Evolutionary conservation across 2,888 invertebrate species (phyloP).

Genomic region (Camptogramma bilineatum): DNA sequence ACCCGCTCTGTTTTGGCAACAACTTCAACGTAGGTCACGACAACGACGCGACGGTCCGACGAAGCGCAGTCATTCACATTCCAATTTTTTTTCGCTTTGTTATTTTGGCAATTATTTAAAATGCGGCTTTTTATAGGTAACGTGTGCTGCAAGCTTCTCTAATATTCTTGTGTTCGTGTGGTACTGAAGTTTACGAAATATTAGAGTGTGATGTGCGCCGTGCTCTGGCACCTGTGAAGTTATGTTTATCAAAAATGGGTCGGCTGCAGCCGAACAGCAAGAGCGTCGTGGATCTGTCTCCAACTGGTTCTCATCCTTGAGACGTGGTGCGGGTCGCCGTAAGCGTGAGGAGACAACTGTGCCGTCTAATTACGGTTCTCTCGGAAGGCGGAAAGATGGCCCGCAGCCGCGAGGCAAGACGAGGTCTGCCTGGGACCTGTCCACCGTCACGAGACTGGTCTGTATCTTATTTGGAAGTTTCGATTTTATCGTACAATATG

Average conservation of each 20-base stretch:
- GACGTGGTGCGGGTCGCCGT: constrained; percentile 84
- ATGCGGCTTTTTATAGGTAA: constrained; percentile 71
- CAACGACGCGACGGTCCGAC: constrained; percentile 49
- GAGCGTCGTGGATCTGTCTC: constrained; percentile 89
- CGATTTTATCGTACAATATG: constrained; percentile 42
- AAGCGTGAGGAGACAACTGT: constrained; percentile 74
- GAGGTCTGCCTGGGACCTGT: constrained; percentile 87
- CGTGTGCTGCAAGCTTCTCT: constrained; percentile 68
- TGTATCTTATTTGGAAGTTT: constrained; percentile 65
- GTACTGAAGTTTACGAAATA: constrained; percentile 52
- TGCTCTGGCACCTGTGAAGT: constrained; percentile 71
- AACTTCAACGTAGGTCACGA: constrained; percentile 57
- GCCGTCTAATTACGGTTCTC: constrained; percentile 79
- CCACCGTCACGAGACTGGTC: constrained; percentile 84
- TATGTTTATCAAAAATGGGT: constrained; percentile 83
- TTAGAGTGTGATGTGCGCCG: constrained; percentile 75
- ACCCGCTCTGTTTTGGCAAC: constrained; percentile 68
- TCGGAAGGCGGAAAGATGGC: constrained; percentile 81
- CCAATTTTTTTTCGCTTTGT: constrained; percentile 74
- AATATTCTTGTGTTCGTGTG: constrained; percentile 64
- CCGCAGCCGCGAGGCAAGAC: constrained; percentile 78
- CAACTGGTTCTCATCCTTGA: constrained; percentile 93
- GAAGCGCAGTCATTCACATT: constrained; percentile 71
- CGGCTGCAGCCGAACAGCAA: constrained; percentile 76
- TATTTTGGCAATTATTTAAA: constrained; percentile 61